Evolutionary conservation across 2,113 vertebrate genomes (phyloP).

Genomic region (Tragelaphus scriptus): DNA sequence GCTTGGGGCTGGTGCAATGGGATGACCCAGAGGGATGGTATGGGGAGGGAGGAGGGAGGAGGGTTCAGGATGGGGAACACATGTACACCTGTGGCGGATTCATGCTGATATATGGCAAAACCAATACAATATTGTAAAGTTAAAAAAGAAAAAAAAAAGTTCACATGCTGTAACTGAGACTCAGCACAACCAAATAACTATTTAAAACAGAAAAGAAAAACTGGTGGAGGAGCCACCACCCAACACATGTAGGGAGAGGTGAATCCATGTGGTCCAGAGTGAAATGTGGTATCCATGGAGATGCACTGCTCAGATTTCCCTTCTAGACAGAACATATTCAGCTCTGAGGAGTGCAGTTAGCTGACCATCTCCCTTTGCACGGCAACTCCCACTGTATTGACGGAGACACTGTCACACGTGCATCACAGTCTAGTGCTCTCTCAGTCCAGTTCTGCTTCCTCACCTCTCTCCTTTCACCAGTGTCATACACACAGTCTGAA

Average conservation of each 20-base stretch:
- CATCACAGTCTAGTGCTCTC: neutral
- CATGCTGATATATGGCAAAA: too few species aligned
- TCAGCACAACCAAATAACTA: neutral
- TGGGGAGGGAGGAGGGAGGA: too few species aligned
- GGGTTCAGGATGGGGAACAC: too few species aligned
- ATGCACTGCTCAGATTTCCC: neutral
- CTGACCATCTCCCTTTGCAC: neutral
- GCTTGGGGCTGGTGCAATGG: too few species aligned
- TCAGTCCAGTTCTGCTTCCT: neutral
- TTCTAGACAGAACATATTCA: neutral
- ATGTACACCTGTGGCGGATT: too few species aligned
- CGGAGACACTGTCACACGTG: neutral
- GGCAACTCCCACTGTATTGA: neutral
- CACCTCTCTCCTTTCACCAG: neutral
- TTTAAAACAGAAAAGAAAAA: neutral
- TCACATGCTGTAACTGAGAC: neutral
- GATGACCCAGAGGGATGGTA: too few species aligned
- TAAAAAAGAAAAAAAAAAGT: too few species aligned
- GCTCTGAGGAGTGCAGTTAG: neutral
- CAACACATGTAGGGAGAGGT: neutral
- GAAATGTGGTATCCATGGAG: neutral
- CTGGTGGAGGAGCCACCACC: neutral
- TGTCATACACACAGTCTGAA: neutral
- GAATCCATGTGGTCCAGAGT: neutral
- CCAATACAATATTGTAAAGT: too few species aligned